phyloP scores from a whole-genome alignment of 2,797 vertebrate species.

The Cyclura pinguis region DNA sequence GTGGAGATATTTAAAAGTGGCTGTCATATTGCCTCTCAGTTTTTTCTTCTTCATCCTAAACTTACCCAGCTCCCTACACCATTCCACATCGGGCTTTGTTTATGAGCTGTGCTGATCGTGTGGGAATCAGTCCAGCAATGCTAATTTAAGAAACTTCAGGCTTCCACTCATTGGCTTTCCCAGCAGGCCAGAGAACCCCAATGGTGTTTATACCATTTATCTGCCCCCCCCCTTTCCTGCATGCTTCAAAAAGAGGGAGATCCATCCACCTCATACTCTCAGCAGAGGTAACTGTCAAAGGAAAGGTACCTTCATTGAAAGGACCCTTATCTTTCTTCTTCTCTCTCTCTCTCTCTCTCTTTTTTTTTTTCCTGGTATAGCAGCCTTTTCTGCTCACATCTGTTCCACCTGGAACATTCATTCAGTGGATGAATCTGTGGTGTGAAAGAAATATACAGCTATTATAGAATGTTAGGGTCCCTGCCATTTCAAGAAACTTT shows the following conservation, averaged over 20 bases:
- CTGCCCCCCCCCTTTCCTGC: neutral
- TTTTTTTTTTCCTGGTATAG: neutral
- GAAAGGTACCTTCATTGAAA: neutral
- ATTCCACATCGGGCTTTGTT: neutral
- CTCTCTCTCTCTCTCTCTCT: no score
- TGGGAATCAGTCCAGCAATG: neutral
- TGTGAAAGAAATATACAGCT: neutral
- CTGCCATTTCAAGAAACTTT: constrained; percentile 1
- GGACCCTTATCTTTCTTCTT: neutral
- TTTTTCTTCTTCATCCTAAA: no score
- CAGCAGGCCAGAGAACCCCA: neutral
- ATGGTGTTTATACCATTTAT: neutral
- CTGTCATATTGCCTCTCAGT: no score
- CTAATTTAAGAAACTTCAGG: neutral
- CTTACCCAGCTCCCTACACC: no score
- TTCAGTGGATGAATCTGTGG: neutral
- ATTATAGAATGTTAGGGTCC: neutral
- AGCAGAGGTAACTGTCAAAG: neutral
- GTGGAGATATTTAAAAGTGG: no score
- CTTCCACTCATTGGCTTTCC: neutral
- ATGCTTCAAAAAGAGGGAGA: neutral
- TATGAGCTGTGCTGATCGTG: neutral
- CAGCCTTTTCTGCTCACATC: neutral
- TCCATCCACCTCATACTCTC: neutral
- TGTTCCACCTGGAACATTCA: neutral